A percentile compares a stretch with the other conserved stretches of the same genome.
These are phyloP conservation scores for Cydia amplana DNA, from an alignment of 1,140 invertebrate genomes.

Conservation along the genomic window DNA sequence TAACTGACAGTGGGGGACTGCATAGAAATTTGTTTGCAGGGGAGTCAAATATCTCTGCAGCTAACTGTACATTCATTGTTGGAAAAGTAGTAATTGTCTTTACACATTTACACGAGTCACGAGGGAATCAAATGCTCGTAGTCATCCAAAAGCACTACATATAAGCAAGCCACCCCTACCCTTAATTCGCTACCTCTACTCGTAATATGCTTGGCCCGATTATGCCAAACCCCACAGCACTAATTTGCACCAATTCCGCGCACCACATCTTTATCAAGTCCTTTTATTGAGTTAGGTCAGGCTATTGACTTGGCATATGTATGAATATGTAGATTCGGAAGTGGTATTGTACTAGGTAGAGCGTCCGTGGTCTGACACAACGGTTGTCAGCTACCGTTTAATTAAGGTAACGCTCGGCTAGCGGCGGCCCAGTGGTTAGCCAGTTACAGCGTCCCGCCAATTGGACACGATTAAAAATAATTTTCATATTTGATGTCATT, in stretches of 20 bases:
- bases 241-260: background rate
- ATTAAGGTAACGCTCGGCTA: slow-evolving; percentile 67
- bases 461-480: slow-evolving; percentile 76
- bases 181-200: too few species aligned
- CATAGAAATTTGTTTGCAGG: too few species aligned
- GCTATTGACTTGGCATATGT: background rate
- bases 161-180: too few species aligned
- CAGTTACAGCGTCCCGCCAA: slow-evolving; percentile 58
- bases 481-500: slow-evolving; percentile 76
- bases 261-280: background rate
- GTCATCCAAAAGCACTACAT: background rate
- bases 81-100: too few species aligned
- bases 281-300: slow-evolving; percentile 18
- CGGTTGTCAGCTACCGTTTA: slow-evolving; percentile 53
- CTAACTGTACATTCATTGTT: too few species aligned
- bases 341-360: slow-evolving; percentile 7
- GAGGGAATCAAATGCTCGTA: background rate
- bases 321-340: slow-evolving; percentile 14
- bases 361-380: slow-evolving; percentile 35
- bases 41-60: too few species aligned
- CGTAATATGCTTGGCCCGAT: background rate
- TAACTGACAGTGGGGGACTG: too few species aligned
- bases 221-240: background rate
- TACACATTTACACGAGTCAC: too few species aligned
- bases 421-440: slow-evolving; percentile 54